Percentiles rank a stretch among this genome's conserved stretches.
Conservation (phyloP, 2,888 invertebrate genomes). For the Chydorus sphaericus region DNA sequence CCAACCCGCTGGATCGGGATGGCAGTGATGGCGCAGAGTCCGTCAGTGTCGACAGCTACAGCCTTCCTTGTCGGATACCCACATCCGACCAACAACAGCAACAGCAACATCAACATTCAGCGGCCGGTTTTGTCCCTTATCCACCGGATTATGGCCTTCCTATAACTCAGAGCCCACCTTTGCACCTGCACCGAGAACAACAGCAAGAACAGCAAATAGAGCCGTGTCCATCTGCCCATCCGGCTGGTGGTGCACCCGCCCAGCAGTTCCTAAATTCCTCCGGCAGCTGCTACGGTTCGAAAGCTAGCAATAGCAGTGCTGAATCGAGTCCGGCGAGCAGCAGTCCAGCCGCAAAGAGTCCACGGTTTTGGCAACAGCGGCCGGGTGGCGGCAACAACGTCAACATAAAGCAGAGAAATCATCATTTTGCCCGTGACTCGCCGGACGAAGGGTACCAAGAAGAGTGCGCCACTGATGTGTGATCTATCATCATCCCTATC, state of each 20-base stretch:
- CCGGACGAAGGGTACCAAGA: constrained; percentile 85
- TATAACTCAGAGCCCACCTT: constrained; percentile 1
- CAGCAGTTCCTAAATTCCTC: not conserved
- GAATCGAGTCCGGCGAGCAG: constrained; percentile 3
- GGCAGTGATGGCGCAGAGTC: not conserved
- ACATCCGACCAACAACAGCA: constrained; percentile 31
- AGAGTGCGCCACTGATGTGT: constrained; percentile 79
- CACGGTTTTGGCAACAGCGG: constrained; percentile 11
- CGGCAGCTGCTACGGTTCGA: constrained; percentile 5
- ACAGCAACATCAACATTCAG: constrained; percentile 41
- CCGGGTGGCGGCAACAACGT: constrained; percentile 2
- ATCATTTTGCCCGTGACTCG: constrained; percentile 45
- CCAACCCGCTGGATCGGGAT: constrained; percentile 1
- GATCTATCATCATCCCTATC: constrained; percentile 25
- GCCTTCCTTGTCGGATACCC: constrained; percentile 1
- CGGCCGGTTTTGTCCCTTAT: constrained; percentile 34
- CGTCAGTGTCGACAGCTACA: constrained; percentile 10
- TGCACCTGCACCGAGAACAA: not conserved
- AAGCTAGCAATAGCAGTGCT: constrained; percentile 5
- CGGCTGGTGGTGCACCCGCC: not conserved
- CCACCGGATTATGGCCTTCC: constrained; percentile 67
- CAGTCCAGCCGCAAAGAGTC: not conserved
- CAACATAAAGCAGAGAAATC: constrained; percentile 2
- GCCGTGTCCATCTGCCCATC: not conserved
- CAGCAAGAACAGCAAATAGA: not conserved